These are phyloP conservation scores for Tetranychus cinnabarinus DNA, from an alignment of 1,140 invertebrate species.

Conservation along the genomic window DNA sequence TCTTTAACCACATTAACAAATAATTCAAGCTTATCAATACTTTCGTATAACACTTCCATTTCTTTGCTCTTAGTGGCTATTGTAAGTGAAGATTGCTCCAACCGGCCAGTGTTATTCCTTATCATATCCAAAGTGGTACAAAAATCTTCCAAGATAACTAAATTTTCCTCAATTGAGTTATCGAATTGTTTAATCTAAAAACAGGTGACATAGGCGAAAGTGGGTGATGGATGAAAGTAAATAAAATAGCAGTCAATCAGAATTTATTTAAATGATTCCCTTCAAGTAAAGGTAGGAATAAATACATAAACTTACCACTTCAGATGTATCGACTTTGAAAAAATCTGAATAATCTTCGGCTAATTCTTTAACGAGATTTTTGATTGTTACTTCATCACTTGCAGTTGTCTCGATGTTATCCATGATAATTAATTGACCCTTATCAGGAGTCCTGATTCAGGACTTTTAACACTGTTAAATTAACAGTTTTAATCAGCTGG, in stretches of 20 bases:
- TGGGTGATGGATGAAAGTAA: not conserved
- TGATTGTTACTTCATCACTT: not conserved
- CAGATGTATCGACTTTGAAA: slow-evolving; percentile 1
- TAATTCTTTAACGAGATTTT: slow-evolving; percentile 1
- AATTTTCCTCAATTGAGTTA: slow-evolving; percentile 6
- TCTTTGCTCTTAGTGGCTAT: not conserved
- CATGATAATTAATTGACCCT: no score
- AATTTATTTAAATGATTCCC: no score
- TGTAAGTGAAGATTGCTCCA: not conserved
- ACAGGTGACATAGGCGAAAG: not conserved
- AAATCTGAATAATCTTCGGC: slow-evolving; percentile 7
- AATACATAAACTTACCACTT: not conserved
- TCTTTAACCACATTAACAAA: slow-evolving; percentile 2
- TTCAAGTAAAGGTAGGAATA: no score
- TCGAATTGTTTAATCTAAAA: slow-evolving; percentile 1
- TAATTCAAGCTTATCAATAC: slow-evolving; percentile 5
- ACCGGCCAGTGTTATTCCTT: not conserved
- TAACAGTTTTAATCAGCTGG: no score
- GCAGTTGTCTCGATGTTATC: not conserved
- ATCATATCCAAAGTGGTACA: slow-evolving; percentile 6
- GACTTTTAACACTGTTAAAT: no score
- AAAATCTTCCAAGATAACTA: slow-evolving; percentile 9
- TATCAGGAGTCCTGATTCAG: no score
- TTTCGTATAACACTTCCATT: not conserved
- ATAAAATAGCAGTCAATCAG: not conserved